phyloP scores from a whole-genome alignment of 2,113 vertebrate species.

The Toxotes chatareus region DNA sequence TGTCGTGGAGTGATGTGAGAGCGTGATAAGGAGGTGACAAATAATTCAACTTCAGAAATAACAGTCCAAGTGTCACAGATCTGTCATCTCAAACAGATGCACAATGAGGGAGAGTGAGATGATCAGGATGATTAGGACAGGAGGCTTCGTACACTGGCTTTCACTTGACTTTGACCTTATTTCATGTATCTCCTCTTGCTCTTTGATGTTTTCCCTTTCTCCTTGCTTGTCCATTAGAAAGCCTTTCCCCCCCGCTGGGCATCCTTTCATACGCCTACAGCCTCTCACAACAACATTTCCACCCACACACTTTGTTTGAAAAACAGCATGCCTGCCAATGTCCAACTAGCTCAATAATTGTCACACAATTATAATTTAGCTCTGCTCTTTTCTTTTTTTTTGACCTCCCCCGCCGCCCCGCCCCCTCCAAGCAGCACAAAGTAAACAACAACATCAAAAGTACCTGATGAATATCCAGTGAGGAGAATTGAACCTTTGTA shows the following conservation, averaged over 20 bases:
- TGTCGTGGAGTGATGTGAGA: slow-evolving; percentile 42
- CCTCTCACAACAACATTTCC: slow-evolving; percentile 55
- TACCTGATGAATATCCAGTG: background rate
- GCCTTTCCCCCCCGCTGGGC: slow-evolving; percentile 32
- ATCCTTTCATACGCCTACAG: slow-evolving; percentile 49
- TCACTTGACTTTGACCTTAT: slow-evolving; percentile 5
- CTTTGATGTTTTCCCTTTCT: slow-evolving; percentile 25
- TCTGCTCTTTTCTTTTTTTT: background rate
- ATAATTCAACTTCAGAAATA: slow-evolving; percentile 61
- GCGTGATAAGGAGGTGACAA: slow-evolving; percentile 65
- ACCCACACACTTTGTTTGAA: slow-evolving; percentile 49
- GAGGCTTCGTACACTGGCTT: background rate
- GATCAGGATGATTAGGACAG: slow-evolving; percentile 3
- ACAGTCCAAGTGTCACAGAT: slow-evolving; percentile 40
- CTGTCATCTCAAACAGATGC: slow-evolving; percentile 49
- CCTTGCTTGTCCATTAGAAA: slow-evolving; percentile 31
- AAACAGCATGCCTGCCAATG: slow-evolving; percentile 43
- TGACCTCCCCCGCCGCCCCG: no score
- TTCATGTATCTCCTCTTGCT: slow-evolving; percentile 14
- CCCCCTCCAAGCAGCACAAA: background rate
- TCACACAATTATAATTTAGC: slow-evolving; percentile 36
- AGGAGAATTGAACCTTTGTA: slow-evolving; percentile 19
- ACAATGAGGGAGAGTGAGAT: background rate
- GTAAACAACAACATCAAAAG: slow-evolving; percentile 8
- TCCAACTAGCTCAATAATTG: slow-evolving; percentile 43